Evolutionary conservation across 2,113 vertebrate genomes (phyloP), one percentile per base, ranked within the genome.

Genomic region (Tapirus terrestris): DNA sequence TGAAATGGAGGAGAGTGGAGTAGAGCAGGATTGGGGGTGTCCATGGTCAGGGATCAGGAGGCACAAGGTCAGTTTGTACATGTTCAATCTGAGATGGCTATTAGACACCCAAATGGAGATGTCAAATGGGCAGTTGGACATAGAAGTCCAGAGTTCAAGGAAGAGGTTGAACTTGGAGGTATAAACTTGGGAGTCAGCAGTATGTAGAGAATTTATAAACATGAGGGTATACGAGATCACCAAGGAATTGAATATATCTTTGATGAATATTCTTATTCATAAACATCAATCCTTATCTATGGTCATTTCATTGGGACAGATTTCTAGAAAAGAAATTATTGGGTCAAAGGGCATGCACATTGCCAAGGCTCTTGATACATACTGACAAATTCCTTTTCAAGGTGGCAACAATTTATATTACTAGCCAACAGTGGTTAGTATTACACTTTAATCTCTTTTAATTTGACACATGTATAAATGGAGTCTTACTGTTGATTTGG

Each of bases 281-380:
- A 39, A 92, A 73, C 20, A 36, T 17, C 82, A 60, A 21, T 45
- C 51, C 21, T 76, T 53, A 33, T 67, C 79, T 73, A 43, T 61
- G 48, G 39, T 77, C 33, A 61, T 13, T 65, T 68, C n/a, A 51
- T 56, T 76, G 61, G 39, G 63, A 79, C 18, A 48, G 13, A 63
- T 87, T 96, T 96, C 56, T 76, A 84, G 58, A 68, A 68, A 39
- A 73, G 39, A 82, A 81, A 80, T 91, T 73, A 58, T 36, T 70
- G n/a, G 73, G n/a, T 72, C 79, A 70, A 86, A 94, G 67, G 31
- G 61, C 12, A 33, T 6, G 8, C 43, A 61, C 2, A 53, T 67
- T n/a, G 21, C 70, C 92, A 77, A 45, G 25, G 14, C 72, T 87
- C 81, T 86, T 51, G 48, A 80, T 87, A 87, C 39, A 33, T 79